Evolutionary conservation across 2,888 invertebrate species (phyloP).

Genomic region (Syrista parreyssii): DNA sequence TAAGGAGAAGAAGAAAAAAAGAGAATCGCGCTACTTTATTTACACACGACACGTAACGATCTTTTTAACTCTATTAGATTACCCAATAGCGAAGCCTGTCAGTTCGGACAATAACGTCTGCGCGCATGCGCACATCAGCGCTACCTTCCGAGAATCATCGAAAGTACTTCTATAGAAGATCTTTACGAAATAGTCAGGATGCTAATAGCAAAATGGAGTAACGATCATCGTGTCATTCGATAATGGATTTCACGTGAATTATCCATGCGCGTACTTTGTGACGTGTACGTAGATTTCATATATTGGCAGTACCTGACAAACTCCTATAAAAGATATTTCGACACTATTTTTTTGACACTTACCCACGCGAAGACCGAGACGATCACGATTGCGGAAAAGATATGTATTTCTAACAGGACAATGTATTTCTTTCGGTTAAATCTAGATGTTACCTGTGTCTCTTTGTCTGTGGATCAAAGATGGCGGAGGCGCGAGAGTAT

Average conservation of each 20-base stretch:
- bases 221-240: neutral
- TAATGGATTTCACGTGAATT: neutral
- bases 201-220: neutral
- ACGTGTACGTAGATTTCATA: neutral
- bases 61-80: neutral
- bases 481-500: neutral
- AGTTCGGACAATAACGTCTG: neutral
- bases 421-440: neutral
- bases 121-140: neutral
- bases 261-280: neutral
- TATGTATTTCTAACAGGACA: neutral
- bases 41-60: neutral
- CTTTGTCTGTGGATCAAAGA: neutral
- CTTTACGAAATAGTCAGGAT: neutral
- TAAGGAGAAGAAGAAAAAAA: neutral
- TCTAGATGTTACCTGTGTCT: neutral
- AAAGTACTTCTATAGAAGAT: neutral
- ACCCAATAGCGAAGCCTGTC: neutral
- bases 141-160: neutral
- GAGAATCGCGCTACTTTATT: neutral
- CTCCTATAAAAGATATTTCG: neutral
- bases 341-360: neutral
- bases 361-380: neutral
- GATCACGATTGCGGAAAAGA: neutral
- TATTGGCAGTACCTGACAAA: neutral